Percentiles rank a stretch among this genome's conserved stretches.
These are phyloP conservation scores for Ptilorrhoa leucosticta DNA, from an alignment of 2,113 vertebrate species.

Conservation along the genomic window DNA sequence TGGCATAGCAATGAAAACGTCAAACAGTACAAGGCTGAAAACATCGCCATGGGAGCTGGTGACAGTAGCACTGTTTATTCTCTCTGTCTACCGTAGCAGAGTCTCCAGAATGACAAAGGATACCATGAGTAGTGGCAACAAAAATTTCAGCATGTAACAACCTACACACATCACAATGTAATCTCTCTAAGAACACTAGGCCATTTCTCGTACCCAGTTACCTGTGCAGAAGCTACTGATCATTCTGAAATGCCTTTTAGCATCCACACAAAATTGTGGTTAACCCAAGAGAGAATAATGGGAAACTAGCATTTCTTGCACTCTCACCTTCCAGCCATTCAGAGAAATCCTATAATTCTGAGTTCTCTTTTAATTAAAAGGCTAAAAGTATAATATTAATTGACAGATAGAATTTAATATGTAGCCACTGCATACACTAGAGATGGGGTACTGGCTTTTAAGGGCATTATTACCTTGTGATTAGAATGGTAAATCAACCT, in stretches of 20 bases:
- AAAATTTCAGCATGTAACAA: neutral
- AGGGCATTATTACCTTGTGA: neutral
- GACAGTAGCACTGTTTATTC: neutral
- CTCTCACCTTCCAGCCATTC: neutral
- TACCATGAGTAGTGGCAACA: neutral
- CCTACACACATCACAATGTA: neutral
- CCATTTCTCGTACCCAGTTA: neutral
- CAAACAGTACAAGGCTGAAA: neutral
- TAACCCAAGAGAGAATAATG: neutral
- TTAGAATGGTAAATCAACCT: neutral
- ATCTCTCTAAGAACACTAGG: neutral
- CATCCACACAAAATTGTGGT: neutral
- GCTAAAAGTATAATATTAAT: neutral
- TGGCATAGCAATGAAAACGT: neutral
- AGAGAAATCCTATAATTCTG: neutral
- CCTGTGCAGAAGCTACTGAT: neutral
- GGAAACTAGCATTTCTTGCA: neutral
- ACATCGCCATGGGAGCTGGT: neutral
- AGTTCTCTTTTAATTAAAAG: neutral
- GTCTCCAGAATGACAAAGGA: neutral
- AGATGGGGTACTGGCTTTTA: neutral
- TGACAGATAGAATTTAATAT: neutral
- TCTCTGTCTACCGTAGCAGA: neutral
- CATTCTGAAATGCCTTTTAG: neutral
- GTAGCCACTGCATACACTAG: neutral